These are phyloP conservation scores for Marcusenius ussheri DNA, from an alignment of 2,113 vertebrate species.

Conservation along the genomic window DNA sequence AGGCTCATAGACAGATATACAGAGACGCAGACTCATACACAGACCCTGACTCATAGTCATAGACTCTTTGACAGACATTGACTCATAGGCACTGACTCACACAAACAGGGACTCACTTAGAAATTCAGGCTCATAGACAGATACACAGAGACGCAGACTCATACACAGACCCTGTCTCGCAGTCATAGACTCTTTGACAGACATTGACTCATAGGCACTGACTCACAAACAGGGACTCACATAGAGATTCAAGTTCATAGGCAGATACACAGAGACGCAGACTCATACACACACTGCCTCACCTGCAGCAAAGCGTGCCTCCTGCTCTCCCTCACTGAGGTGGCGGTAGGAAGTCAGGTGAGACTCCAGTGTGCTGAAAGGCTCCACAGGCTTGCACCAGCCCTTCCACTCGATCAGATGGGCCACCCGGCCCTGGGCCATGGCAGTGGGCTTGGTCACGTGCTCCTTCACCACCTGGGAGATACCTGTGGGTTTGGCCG, in stretches of 20 bases:
- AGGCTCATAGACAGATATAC: too few relatives aligned
- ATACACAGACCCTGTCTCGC: too few relatives aligned
- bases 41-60: not conserved
- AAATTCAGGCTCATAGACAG: not conserved
- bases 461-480: slow-evolving; percentile 96
- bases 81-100: slow-evolving; percentile 7
- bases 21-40: not conserved
- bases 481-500: slow-evolving; percentile 64
- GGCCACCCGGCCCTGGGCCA: slow-evolving; percentile 93
- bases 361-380: slow-evolving; percentile 68
- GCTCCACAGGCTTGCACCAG: slow-evolving; percentile 83
- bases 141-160: not conserved
- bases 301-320: slow-evolving; percentile 93
- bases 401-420: slow-evolving; percentile 99
- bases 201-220: too few relatives aligned
- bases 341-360: slow-evolving; percentile 91
- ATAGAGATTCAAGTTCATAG: too few relatives aligned
- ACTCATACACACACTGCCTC: not conserved
- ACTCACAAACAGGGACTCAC: too few relatives aligned
- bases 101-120: not conserved
- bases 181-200: too few relatives aligned
- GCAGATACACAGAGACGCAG: too few relatives aligned
- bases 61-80: not conserved
- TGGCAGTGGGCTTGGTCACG: slow-evolving; percentile 93
- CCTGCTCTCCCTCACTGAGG: slow-evolving; percentile 89